Conservation (phyloP, 2,113 vertebrate species). For the Silurus glanis region DNA sequence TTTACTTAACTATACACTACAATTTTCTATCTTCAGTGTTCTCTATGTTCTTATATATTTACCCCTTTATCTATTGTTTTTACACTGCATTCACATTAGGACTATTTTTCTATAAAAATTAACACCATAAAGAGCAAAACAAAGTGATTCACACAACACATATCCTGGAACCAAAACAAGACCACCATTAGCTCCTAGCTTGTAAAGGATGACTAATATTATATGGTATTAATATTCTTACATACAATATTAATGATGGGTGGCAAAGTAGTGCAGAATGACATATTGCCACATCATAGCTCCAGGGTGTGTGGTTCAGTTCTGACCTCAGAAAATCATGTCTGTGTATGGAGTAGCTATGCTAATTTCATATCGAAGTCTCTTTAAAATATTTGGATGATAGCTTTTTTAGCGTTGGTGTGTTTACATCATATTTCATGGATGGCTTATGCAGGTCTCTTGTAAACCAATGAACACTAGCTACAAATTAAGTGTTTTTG, state of each 20-base stretch:
- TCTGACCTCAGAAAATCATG: background rate
- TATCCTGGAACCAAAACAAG: background rate
- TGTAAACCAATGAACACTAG: background rate
- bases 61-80: background rate
- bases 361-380: background rate
- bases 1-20: background rate
- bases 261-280: background rate
- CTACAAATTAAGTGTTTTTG: background rate
- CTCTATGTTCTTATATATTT: background rate
- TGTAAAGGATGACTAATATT: background rate
- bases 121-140: background rate
- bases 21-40: background rate
- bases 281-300: background rate
- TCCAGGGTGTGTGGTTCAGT: background rate
- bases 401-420: background rate
- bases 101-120: background rate
- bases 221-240: background rate
- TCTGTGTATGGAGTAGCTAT: background rate
- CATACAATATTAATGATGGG: background rate
- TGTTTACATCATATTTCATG: background rate
- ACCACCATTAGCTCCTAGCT: background rate
- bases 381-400: background rate
- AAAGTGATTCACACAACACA: background rate
- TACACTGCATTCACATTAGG: background rate
- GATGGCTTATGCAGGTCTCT: background rate